phyloP scores from a whole-genome alignment of 2,888 invertebrate species.

The Lithophane semibrunnea region DNA sequence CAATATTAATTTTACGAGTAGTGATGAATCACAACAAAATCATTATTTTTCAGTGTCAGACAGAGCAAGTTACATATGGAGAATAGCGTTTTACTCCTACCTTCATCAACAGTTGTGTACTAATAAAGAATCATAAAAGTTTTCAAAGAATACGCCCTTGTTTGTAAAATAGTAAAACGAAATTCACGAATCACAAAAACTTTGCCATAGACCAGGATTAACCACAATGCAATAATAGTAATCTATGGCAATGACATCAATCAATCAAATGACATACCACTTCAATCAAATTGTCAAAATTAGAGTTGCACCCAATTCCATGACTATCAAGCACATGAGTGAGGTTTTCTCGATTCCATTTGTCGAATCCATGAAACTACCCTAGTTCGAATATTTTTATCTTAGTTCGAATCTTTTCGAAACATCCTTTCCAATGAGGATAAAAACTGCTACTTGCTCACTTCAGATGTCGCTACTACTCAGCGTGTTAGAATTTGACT shows the following conservation, averaged over 20 bases:
- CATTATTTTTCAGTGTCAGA: slow-evolving; percentile 5
- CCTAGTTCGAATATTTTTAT: no score
- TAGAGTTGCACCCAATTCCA: slow-evolving; percentile 11
- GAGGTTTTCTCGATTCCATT: background rate
- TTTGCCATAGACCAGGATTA: slow-evolving; percentile 32
- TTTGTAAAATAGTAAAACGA: slow-evolving; percentile 12
- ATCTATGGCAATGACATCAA: slow-evolving; percentile 34
- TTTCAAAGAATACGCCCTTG: slow-evolving; percentile 25
- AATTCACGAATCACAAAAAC: slow-evolving; percentile 34
- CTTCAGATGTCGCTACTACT: no score
- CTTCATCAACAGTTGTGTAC: slow-evolving; percentile 34
- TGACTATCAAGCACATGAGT: background rate
- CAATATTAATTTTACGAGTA: slow-evolving; percentile 8
- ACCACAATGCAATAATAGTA: no score
- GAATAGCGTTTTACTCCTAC: slow-evolving; percentile 12
- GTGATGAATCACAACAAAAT: slow-evolving; percentile 30
- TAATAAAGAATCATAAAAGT: background rate
- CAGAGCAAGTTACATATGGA: background rate
- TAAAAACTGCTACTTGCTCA: no score
- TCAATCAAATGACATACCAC: background rate
- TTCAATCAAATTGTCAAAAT: slow-evolving; percentile 16
- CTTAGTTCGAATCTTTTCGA: no score
- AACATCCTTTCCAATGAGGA: no score
- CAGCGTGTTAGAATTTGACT: no score
- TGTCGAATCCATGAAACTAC: background rate